Evolutionary conservation across 2,888 invertebrate species (phyloP).

Genomic region (Ligdia adustata): DNA sequence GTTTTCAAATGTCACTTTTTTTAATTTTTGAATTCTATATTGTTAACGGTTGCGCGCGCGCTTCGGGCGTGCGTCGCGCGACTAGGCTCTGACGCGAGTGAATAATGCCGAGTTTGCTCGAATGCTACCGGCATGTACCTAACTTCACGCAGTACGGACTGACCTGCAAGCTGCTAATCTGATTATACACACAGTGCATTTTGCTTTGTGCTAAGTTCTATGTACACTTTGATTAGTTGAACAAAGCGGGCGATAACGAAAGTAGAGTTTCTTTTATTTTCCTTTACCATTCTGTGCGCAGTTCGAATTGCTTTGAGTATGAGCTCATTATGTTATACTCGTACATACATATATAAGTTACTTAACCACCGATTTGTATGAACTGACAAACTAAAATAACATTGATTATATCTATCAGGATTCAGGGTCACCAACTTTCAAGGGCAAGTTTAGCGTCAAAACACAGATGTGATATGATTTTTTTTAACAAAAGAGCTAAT

Average conservation of each 20-base stretch:
- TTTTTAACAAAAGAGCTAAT: constrained; percentile 7
- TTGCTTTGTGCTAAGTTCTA: constrained; percentile 47
- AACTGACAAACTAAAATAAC: too few relatives aligned
- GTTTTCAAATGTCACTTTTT: constrained; percentile 45
- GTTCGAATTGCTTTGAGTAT: background rate
- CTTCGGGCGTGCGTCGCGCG: constrained; percentile 53
- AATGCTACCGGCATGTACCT: constrained; percentile 50
- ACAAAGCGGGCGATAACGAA: constrained; percentile 39
- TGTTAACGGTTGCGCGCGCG: constrained; percentile 62
- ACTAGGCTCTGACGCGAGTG: constrained; percentile 71
- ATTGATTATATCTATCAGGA: too few relatives aligned
- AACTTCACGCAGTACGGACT: constrained; percentile 59
- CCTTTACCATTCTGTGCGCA: constrained; percentile 7
- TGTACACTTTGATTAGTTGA: constrained; percentile 38
- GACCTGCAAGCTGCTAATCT: constrained; percentile 73
- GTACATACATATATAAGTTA: too few relatives aligned
- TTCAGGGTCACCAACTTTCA: too few relatives aligned
- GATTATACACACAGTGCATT: constrained; percentile 64
- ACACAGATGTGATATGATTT: too few relatives aligned
- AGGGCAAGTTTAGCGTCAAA: too few relatives aligned
- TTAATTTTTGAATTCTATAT: constrained; percentile 62
- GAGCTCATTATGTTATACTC: background rate
- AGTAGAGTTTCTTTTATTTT: constrained; percentile 23
- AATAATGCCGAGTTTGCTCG: constrained; percentile 37
- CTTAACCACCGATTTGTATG: too few relatives aligned